Conservation (phyloP, 2,797 vertebrate genomes). For the Poecilia wingei region DNA sequence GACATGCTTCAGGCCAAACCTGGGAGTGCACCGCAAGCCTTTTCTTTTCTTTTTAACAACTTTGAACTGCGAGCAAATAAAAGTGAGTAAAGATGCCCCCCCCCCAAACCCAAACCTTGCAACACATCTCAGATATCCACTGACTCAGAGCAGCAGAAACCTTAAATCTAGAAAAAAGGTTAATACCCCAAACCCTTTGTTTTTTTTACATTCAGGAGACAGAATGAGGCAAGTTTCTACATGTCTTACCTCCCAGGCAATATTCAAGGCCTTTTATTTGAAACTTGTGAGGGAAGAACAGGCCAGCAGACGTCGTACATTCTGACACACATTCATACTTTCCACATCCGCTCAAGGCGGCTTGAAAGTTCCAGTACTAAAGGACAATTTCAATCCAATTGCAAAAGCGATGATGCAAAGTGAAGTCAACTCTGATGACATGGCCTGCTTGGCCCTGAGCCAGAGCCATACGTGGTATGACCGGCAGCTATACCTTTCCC, state of each 20-base stretch:
- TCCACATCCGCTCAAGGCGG: slow-evolving; percentile 7
- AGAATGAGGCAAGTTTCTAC: slow-evolving; percentile 59
- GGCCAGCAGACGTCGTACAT: slow-evolving; percentile 2
- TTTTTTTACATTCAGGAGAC: slow-evolving; percentile 9
- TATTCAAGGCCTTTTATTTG: slow-evolving; percentile 26
- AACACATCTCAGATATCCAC: slow-evolving; percentile 36
- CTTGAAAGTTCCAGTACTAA: slow-evolving; percentile 2
- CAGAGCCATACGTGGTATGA: slow-evolving; percentile 11
- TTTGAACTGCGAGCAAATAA: slow-evolving; percentile 12
- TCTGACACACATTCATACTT: slow-evolving; percentile 3
- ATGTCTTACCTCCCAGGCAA: slow-evolving; percentile 47
- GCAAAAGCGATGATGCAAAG: slow-evolving; percentile 28
- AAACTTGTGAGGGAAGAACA: slow-evolving; percentile 38
- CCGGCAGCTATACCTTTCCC: slow-evolving; percentile 25
- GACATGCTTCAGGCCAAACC: slow-evolving; percentile 23
- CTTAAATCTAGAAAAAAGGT: slow-evolving; percentile 29
- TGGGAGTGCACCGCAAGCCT: slow-evolving; percentile 11
- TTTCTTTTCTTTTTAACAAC: slow-evolving; percentile 24
- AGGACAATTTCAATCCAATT: slow-evolving; percentile 3
- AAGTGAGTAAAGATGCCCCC: slow-evolving; percentile 36
- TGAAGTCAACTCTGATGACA: slow-evolving; percentile 27
- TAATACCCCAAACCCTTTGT: slow-evolving; percentile 30
- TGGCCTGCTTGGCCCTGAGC: slow-evolving; percentile 28
- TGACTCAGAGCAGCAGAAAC: slow-evolving; percentile 48
- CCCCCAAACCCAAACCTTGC: slow-evolving; percentile 17